These are phyloP conservation scores for Zosterops japonicus DNA, from an alignment of 2,113 vertebrate species.

Conservation along the genomic window DNA sequence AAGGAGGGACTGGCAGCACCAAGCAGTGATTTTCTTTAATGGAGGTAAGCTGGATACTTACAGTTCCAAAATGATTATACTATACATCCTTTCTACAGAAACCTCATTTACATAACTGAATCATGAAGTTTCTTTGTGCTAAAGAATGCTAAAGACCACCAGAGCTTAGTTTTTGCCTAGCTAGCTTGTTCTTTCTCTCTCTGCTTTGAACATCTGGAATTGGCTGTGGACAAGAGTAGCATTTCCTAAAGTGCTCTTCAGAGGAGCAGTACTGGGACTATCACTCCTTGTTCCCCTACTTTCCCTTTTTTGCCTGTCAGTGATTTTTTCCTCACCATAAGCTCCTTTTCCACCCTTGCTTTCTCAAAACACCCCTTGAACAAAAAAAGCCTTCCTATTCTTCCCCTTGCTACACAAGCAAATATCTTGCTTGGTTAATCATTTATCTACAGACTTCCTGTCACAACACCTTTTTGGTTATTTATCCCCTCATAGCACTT, in stretches of 20 bases:
- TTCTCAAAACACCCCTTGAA: not conserved
- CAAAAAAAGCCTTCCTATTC: not conserved
- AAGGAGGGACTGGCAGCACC: slow-evolving; percentile 21
- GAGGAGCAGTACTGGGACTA: not conserved
- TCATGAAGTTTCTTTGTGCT: slow-evolving; percentile 18
- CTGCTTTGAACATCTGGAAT: not conserved
- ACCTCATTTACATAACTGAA: slow-evolving; percentile 29
- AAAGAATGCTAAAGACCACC: slow-evolving; percentile 51
- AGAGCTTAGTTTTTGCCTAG: not conserved
- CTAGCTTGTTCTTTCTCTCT: not conserved
- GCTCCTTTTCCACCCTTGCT: not conserved
- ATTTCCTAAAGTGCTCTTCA: not conserved
- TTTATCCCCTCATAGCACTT: slow-evolving; percentile 1
- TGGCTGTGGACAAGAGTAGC: not conserved
- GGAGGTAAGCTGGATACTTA: slow-evolving; percentile 24
- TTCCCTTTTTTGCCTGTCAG: not conserved
- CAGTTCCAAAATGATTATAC: slow-evolving; percentile 39
- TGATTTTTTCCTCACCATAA: slow-evolving; percentile 15
- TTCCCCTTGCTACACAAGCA: slow-evolving; percentile 20
- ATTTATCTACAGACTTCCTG: slow-evolving; percentile 43
- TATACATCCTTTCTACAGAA: slow-evolving; percentile 8
- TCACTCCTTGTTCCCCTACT: not conserved
- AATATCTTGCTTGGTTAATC: slow-evolving; percentile 62
- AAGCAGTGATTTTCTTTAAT: slow-evolving; percentile 55
- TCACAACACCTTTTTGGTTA: slow-evolving; percentile 22